Evolutionary conservation across 2,797 vertebrate genomes (phyloP).

Genomic region (Cichlasoma orientale): DNA sequence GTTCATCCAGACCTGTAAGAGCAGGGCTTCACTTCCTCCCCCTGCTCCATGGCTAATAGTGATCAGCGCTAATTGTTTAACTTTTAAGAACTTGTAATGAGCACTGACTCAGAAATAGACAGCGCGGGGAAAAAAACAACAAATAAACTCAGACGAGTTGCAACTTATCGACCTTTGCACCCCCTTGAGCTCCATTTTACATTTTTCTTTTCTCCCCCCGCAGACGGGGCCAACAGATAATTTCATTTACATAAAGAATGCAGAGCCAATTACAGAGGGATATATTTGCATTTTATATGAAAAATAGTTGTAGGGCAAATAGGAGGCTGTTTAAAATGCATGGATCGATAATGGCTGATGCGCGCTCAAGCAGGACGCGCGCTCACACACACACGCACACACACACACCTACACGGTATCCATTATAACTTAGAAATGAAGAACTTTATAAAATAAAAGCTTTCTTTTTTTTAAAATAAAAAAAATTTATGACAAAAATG

Average conservation of each 20-base stretch:
- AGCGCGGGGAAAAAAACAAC: neutral
- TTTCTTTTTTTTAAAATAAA: neutral
- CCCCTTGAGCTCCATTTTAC: constrained; percentile 58
- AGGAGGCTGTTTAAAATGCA: constrained; percentile 63
- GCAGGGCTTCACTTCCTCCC: neutral
- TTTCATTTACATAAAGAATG: constrained; percentile 72
- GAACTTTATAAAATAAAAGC: constrained; percentile 19
- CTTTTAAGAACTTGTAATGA: constrained; percentile 53
- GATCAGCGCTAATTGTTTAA: constrained; percentile 30
- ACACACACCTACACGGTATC: neutral
- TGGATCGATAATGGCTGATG: constrained; percentile 59
- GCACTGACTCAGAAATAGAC: constrained; percentile 15
- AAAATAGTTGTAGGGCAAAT: constrained; percentile 73
- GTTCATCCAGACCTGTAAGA: neutral
- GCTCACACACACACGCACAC: neutral
- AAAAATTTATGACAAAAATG: neutral
- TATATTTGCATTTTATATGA: constrained; percentile 76
- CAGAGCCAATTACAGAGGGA: constrained; percentile 59
- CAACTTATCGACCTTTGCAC: constrained; percentile 68
- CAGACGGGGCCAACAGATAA: constrained; percentile 39
- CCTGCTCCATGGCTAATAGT: neutral
- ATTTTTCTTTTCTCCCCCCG: constrained; percentile 12
- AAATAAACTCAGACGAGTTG: constrained; percentile 52
- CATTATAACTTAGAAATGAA: neutral
- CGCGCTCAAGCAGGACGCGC: constrained; percentile 13